Conservation (phyloP, 2,888 invertebrate genomes). For the Heliconius sara region DNA sequence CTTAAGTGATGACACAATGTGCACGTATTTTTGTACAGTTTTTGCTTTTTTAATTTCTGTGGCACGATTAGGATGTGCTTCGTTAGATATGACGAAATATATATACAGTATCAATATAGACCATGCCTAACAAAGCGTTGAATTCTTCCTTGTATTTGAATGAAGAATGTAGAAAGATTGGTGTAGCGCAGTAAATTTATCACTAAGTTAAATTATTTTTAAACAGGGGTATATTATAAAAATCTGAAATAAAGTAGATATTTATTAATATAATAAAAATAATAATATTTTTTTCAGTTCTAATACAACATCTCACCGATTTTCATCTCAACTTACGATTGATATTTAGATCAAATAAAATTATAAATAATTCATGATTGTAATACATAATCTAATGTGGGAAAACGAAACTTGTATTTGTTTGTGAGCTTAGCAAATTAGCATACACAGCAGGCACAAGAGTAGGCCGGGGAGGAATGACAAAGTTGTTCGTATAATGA, state of each 20-base stretch:
- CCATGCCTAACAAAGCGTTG: no score
- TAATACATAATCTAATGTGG: conserved; percentile 31
- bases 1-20: conserved; percentile 39
- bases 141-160: no score
- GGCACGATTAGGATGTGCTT: conserved; percentile 1
- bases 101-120: not conserved
- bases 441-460: conserved; percentile 75
- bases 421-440: conserved; percentile 76
- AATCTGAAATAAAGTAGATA: not conserved
- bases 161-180: not conserved
- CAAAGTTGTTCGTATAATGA: conserved; percentile 79
- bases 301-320: not conserved
- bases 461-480: conserved; percentile 67
- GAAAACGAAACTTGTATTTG: conserved; percentile 69
- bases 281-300: not conserved
- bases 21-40: not conserved
- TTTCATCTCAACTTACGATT: not conserved
- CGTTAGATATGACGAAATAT: not conserved
- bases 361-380: conserved; percentile 20
- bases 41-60: conserved; percentile 3
- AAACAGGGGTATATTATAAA: no score
- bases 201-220: no score
- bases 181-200: no score
- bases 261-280: no score
- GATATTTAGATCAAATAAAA: conserved; percentile 4